Percentiles rank a stretch among this genome's conserved stretches.
phyloP scores from a whole-genome alignment of 1,140 invertebrate genomes.

The Drosophila burlai region DNA sequence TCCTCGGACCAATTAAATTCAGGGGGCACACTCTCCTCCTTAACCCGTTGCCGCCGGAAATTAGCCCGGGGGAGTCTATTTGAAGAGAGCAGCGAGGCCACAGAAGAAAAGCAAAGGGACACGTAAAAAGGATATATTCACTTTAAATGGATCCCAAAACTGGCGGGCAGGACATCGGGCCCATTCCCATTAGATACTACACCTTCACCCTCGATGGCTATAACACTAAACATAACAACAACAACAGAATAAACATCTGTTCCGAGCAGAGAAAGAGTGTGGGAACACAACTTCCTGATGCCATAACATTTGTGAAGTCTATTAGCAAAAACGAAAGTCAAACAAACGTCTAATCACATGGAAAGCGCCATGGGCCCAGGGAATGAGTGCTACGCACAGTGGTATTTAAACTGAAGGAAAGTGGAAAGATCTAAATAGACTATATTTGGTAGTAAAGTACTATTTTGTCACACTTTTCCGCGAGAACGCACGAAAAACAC shows the following conservation, averaged over 20 bases:
- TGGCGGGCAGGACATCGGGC: not conserved
- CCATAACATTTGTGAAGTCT: conserved; percentile 78
- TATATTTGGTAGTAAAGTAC: not conserved
- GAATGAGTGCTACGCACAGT: conserved; percentile 7
- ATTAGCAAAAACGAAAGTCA: conserved; percentile 65
- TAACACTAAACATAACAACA: conserved; percentile 36
- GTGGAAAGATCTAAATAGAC: no score
- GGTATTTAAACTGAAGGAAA: not conserved
- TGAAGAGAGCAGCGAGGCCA: not conserved
- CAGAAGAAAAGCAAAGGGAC: conserved; percentile 14
- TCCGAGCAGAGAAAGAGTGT: not conserved
- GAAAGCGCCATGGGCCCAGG: conserved; percentile 22
- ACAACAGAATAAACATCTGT: conserved; percentile 17
- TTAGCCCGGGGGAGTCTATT: conserved; percentile 32
- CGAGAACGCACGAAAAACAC: no score
- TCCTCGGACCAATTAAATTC: conserved; percentile 52
- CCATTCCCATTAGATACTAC: conserved; percentile 24
- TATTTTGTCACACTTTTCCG: not conserved
- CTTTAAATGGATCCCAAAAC: conserved; percentile 14
- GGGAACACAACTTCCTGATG: conserved; percentile 38
- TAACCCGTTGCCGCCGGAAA: conserved; percentile 46
- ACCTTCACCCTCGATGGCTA: conserved; percentile 15
- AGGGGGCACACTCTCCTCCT: conserved; percentile 48
- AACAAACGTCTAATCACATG: conserved; percentile 60
- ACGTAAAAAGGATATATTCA: conserved; percentile 59